Conservation (phyloP, 1,140 invertebrate species). For the Eulimnadia texana region DNA sequence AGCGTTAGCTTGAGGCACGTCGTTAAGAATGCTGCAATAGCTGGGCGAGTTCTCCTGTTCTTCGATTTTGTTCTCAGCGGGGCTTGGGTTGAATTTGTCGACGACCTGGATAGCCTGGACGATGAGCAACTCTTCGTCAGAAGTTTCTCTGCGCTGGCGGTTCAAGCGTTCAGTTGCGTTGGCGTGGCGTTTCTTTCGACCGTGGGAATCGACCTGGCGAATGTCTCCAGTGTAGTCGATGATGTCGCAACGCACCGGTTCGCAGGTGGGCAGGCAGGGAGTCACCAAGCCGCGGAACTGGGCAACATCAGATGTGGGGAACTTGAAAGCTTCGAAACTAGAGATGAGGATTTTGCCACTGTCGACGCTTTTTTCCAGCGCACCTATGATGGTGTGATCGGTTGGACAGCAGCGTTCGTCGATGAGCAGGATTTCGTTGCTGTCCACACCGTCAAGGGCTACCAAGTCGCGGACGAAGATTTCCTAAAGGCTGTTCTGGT, state of each 20-base stretch:
- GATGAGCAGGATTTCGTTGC: conserved; percentile 78
- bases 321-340: conserved; percentile 90
- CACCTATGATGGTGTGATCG: conserved; percentile 83
- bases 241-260: conserved; percentile 72
- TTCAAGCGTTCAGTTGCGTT: too few species aligned
- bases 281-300: conserved; percentile 86
- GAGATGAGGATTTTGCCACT: conserved; percentile 70
- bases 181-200: too few species aligned
- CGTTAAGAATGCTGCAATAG: not conserved
- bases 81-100: conserved; percentile 57
- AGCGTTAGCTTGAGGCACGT: conserved; percentile 5
- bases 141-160: conserved; percentile 18
- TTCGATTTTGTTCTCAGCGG: not conserved
- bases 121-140: conserved; percentile 50
- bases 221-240: conserved; percentile 62
- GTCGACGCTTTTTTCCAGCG: conserved; percentile 59
- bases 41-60: not conserved
- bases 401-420: conserved; percentile 81
- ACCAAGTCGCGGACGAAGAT: conserved; percentile 87
- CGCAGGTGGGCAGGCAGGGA: conserved; percentile 79
- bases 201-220: conserved; percentile 65
- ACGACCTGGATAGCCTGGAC: conserved; percentile 83
- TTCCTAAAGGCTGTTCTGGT: conserved; percentile 80
- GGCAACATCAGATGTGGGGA: conserved; percentile 83
- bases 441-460: conserved; percentile 84